Conservation (phyloP, 2,797 vertebrate genomes). For the Syndactyla subalaris region DNA sequence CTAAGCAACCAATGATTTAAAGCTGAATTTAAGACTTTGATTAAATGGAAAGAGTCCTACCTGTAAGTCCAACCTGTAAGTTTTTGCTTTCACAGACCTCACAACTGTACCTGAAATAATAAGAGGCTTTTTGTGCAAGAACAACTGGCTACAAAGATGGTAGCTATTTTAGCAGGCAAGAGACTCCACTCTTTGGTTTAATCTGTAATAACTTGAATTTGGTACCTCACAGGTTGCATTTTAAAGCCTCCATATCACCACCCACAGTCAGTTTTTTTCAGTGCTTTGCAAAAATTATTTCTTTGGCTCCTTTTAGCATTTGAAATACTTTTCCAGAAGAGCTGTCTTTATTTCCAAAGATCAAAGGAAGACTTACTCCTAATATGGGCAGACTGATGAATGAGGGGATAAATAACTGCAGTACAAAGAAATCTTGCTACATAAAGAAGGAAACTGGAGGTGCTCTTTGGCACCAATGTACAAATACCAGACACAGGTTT, state of each 20-base stretch:
- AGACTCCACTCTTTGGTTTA: background rate
- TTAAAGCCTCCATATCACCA: background rate
- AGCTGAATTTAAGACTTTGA: background rate
- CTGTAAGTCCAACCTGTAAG: no score
- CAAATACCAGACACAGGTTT: background rate
- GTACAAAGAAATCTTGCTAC: background rate
- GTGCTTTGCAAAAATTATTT: background rate
- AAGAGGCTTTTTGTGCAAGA: background rate
- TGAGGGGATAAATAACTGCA: background rate
- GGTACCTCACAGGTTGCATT: background rate
- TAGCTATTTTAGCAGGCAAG: background rate
- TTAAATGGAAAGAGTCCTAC: background rate
- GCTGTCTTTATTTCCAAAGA: background rate
- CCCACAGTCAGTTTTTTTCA: background rate
- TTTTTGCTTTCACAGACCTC: background rate
- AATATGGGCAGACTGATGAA: background rate
- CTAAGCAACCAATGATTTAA: background rate
- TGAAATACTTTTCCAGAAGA: background rate
- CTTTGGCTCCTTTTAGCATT: background rate
- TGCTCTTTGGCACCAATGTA: background rate
- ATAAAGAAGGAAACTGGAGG: background rate
- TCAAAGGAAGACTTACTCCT: slow-evolving; percentile 4
- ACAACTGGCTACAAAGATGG: background rate
- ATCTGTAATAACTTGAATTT: background rate
- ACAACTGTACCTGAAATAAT: background rate